These are phyloP conservation scores for Lucinisca nassula DNA, from an alignment of 2,888 invertebrate species.

Conservation along the genomic window DNA sequence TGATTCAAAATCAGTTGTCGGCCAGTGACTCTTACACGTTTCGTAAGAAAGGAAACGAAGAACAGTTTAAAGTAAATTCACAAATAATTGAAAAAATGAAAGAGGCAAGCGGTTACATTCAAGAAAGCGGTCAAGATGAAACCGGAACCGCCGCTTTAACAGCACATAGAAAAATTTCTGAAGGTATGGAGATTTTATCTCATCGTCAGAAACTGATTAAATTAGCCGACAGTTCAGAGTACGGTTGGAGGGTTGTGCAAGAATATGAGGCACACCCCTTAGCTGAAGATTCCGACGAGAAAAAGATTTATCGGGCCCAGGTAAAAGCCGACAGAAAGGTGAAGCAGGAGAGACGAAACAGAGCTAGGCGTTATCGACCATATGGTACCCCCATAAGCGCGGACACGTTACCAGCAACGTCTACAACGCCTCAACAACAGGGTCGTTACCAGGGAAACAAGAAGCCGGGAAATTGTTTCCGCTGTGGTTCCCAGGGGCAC, in stretches of 20 bases:
- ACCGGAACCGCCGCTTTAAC: neutral
- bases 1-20: neutral
- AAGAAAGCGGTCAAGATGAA: neutral
- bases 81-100: conserved; percentile 22
- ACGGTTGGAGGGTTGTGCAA: conserved; percentile 28
- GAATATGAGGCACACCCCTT: conserved; percentile 44
- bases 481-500: conserved; percentile 4
- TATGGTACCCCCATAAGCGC: neutral
- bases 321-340: conserved; percentile 30
- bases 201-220: conserved; percentile 40
- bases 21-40: conserved; percentile 1
- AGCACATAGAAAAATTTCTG: conserved; percentile 8
- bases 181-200: conserved; percentile 40
- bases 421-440: neutral
- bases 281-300: conserved; percentile 42
- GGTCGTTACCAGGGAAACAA: neutral
- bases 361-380: conserved; percentile 6
- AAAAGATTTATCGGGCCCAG: conserved; percentile 43
- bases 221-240: conserved; percentile 32
- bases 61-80: conserved; percentile 22
- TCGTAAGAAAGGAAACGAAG: conserved; percentile 30
- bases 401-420: neutral
- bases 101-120: conserved; percentile 8
- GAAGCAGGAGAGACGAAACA: conserved; percentile 8
- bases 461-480: neutral